Evolutionary conservation across 2,797 vertebrate species (phyloP), one percentile per base, ranked within the genome.

Genomic region (Dermochelys coriacea): DNA sequence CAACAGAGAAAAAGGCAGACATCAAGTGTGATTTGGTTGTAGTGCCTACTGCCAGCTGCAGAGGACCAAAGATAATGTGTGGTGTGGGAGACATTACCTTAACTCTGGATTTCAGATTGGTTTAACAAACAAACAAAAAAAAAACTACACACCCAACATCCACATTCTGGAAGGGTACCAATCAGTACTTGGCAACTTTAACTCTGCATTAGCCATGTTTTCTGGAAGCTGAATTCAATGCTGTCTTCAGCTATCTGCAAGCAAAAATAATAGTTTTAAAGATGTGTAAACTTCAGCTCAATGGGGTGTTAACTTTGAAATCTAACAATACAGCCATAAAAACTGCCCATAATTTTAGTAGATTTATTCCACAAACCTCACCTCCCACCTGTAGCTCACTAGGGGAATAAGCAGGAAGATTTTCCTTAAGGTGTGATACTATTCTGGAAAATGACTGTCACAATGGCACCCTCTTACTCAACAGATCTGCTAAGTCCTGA

Each of bases 271-370:
- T 88, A 81, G 85, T 2, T 71, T 83, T 50, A 41, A 31, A 74
- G 88, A 87, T n/a, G 15, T 64, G 88, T 71, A 92, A 94, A 95
- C 49, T 50, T 91, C 27, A 1, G 87, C 88, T 90, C 68, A 84
- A 31, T 47, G 45, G 64, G 94, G 90, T 86, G 89, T 85, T 54
- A 55, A 74, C 34, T 64, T 78, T 85, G 59, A 94, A 93, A 54
- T 74, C 85, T 85, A 86, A 45, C 25, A 29, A 80, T 84, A 71
- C 34, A 52, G 90, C 34, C 51, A 91, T n/a, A 87, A 85, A 75
- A 15, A 47, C 8, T 55, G 47, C 52, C 93, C 94, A 93, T 85
- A 88, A 94, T 94, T 89, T 95, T 95, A 92, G 82, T 87, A 95
- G 90, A 90, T 91, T 64, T 49, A n/a, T 92, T 78, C 59, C 80